These are phyloP conservation scores for Tetranychus piercei DNA, from an alignment of 2,888 invertebrate genomes.

Conservation along the genomic window DNA sequence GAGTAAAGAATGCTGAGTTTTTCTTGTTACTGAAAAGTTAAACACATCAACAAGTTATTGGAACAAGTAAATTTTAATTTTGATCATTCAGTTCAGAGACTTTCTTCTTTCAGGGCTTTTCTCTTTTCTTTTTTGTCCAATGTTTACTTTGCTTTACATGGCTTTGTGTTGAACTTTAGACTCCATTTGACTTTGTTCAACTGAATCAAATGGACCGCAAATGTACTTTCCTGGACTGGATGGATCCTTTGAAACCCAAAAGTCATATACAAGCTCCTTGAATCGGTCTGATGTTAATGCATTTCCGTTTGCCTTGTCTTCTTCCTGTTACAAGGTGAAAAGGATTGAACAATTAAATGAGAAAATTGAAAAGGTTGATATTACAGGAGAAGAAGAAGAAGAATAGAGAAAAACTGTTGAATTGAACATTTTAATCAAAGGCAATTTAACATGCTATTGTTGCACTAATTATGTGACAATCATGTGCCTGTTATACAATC, in stretches of 20 bases:
- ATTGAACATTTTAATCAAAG: too few relatives aligned
- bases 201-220: conserved; percentile 29
- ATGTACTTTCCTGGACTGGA: conserved; percentile 29
- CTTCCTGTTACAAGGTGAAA: conserved; percentile 4
- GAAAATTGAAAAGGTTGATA: too few relatives aligned
- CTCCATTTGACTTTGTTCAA: conserved; percentile 23
- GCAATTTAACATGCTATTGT: too few relatives aligned
- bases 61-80: too few relatives aligned
- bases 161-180: conserved; percentile 13
- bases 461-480: too few relatives aligned
- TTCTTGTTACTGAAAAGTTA: too few relatives aligned
- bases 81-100: too few relatives aligned
- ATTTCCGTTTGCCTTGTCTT: conserved; percentile 13
- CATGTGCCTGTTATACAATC: too few relatives aligned
- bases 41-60: too few relatives aligned
- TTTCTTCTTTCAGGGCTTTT: neutral
- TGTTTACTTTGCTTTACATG: neutral
- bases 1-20: too few relatives aligned
- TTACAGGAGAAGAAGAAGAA: too few relatives aligned
- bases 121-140: neutral
- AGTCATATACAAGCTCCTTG: conserved; percentile 29
- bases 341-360: conserved; percentile 3
- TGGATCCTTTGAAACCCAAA: conserved; percentile 28
- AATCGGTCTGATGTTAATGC: conserved; percentile 29
- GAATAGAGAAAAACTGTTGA: too few relatives aligned